These are phyloP conservation scores for Cyclura pinguis DNA, from an alignment of 2,797 vertebrate species.

Conservation along the genomic window DNA sequence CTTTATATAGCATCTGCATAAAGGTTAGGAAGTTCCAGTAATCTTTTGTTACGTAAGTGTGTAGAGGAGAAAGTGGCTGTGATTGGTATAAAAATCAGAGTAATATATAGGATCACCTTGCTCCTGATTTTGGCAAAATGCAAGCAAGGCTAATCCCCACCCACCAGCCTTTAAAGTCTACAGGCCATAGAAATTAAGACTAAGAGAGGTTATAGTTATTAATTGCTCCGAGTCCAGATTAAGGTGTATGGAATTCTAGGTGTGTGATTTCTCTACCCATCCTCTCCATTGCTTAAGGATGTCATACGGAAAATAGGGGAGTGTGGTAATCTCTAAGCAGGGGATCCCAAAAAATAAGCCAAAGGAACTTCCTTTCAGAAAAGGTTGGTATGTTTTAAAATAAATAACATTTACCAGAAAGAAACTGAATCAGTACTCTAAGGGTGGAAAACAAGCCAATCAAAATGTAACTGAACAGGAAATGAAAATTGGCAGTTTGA, in stretches of 20 bases:
- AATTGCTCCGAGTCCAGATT: neutral
- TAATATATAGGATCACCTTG: neutral
- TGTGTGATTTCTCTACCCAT: too few species aligned
- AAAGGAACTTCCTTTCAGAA: too few species aligned
- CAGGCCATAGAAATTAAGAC: neutral
- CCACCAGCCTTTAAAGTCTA: neutral
- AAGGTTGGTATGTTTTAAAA: too few species aligned
- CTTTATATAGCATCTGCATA: neutral
- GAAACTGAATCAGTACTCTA: neutral
- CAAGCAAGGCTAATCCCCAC: fast-evolving
- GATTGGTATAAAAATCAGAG: neutral
- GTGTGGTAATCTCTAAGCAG: too few species aligned
- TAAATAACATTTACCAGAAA: neutral
- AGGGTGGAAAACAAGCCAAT: neutral
- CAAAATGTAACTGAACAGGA: neutral
- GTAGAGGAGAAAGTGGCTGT: fast-evolving
- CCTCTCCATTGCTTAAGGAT: too few species aligned
- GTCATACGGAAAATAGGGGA: too few species aligned
- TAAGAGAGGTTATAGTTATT: neutral
- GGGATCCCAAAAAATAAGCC: too few species aligned
- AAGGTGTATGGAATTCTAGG: too few species aligned
- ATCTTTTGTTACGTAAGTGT: neutral
- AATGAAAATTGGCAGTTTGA: neutral
- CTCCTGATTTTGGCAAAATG: neutral
- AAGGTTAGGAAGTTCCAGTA: constrained; percentile 5